A percentile compares a stretch with the other conserved stretches of the same genome.
Evolutionary conservation across 2,797 vertebrate species (phyloP).

Genomic region (Acrossocheilus fasciatus): DNA sequence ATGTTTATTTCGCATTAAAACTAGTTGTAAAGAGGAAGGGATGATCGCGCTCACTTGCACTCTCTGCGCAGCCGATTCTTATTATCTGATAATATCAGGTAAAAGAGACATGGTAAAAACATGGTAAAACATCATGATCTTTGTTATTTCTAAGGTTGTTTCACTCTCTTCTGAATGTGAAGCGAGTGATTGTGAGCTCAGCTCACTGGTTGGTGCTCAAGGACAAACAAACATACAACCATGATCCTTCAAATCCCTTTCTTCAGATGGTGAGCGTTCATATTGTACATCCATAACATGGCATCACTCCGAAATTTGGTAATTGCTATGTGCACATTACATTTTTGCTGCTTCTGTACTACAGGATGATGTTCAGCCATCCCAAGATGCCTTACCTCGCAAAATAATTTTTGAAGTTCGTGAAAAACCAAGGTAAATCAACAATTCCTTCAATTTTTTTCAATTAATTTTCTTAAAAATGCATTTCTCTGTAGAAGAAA

Average conservation of each 20-base stretch:
- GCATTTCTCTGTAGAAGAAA: background rate
- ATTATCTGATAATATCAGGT: background rate
- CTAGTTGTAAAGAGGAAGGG: too few relatives aligned
- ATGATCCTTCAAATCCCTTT: conserved; percentile 78
- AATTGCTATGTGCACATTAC: background rate
- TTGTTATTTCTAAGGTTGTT: conserved; percentile 81
- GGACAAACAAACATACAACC: conserved; percentile 81
- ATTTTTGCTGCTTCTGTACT: conserved; percentile 24
- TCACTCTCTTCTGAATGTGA: conserved; percentile 85
- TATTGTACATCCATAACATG: background rate
- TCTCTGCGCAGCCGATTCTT: background rate
- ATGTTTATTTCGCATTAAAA: too few relatives aligned
- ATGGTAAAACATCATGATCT: background rate
- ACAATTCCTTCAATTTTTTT: background rate
- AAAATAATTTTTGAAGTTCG: conserved; percentile 81
- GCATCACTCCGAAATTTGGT: background rate
- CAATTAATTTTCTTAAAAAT: background rate
- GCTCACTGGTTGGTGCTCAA: conserved; percentile 87
- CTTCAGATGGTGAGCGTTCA: conserved; percentile 84
- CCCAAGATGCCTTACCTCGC: conserved; percentile 85
- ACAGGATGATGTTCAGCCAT: conserved; percentile 84
- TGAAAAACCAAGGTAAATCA: conserved; percentile 80
- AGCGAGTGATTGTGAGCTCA: conserved; percentile 85
- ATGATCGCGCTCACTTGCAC: too few relatives aligned
- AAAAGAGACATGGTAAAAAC: background rate